Conservation (phyloP, 2,797 vertebrate genomes). For the Acipenser ruthenus region DNA sequence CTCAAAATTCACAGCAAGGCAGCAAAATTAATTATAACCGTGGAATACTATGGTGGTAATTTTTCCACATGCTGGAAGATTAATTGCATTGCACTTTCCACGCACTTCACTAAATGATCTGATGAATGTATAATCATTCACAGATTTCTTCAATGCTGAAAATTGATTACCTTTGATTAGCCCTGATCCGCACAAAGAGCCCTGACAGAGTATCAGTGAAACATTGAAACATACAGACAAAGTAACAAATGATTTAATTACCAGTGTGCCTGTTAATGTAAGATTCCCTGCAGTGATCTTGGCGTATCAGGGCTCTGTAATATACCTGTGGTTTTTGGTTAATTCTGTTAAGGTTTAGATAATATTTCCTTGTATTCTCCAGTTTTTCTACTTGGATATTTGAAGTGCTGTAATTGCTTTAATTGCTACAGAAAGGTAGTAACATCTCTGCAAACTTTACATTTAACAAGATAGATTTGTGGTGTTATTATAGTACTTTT, state of each 20-base stretch:
- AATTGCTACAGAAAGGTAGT: slow-evolving; percentile 62
- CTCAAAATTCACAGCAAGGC: slow-evolving; percentile 78
- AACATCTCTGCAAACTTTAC: slow-evolving; percentile 67
- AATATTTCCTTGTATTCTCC: slow-evolving; percentile 74
- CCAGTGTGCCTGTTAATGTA: slow-evolving; percentile 77
- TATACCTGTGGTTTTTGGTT: slow-evolving; percentile 71
- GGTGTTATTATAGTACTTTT: background rate
- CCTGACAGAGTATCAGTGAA: slow-evolving; percentile 75
- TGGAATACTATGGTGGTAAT: slow-evolving; percentile 75
- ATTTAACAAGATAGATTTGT: slow-evolving; percentile 40
- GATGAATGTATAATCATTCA: slow-evolving; percentile 81
- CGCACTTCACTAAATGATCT: slow-evolving; percentile 77
- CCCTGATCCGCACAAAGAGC: slow-evolving; percentile 72
- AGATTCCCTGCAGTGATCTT: slow-evolving; percentile 74
- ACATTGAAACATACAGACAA: slow-evolving; percentile 74
- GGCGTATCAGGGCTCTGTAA: slow-evolving; percentile 69
- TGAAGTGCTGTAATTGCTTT: slow-evolving; percentile 73
- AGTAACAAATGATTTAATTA: slow-evolving; percentile 80
- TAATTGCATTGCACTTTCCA: slow-evolving; percentile 76
- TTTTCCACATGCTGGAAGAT: slow-evolving; percentile 73
- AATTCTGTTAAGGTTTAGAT: slow-evolving; percentile 77
- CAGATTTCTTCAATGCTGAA: slow-evolving; percentile 77
- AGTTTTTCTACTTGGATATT: slow-evolving; percentile 49
- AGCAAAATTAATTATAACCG: slow-evolving; percentile 79
- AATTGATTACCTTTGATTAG: slow-evolving; percentile 83